A percentile compares a stretch with the other conserved stretches of the same genome.
phyloP scores from a whole-genome alignment of 1,140 invertebrate species.

The Pseudobourletiella spinata region DNA sequence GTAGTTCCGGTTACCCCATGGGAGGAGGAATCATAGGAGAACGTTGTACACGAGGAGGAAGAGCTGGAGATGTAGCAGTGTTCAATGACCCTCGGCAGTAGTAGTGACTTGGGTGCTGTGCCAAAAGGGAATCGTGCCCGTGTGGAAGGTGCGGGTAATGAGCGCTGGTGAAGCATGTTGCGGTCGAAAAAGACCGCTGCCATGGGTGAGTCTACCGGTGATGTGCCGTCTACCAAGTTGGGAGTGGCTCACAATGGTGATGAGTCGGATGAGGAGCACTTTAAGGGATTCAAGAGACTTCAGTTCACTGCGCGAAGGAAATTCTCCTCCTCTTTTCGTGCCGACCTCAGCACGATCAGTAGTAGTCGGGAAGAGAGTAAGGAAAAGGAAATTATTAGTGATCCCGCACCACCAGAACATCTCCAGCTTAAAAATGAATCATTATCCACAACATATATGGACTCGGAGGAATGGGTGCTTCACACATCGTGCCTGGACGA shows the following conservation, averaged over 20 bases:
- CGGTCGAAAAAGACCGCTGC: constrained; percentile 31
- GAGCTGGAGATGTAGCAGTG: no score
- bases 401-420: background rate
- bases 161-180: constrained; percentile 33
- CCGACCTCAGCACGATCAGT: background rate
- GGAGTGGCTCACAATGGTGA: constrained; percentile 6
- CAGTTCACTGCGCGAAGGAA: constrained; percentile 9
- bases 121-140: background rate
- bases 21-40: no score
- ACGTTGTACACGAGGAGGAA: no score
- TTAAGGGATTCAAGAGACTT: constrained; percentile 12
- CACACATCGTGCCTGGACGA: constrained; percentile 32
- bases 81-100: no score
- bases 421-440: background rate
- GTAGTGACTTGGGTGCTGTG: no score
- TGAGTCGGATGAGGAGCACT: constrained; percentile 4
- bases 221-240: constrained; percentile 1
- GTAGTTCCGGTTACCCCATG: no score
- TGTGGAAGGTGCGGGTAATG: constrained; percentile 22
- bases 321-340: constrained; percentile 1
- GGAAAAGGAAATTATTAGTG: background rate
- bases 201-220: constrained; percentile 24
- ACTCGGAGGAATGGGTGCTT: constrained; percentile 34
- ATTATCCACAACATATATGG: constrained; percentile 7
- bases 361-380: background rate